Base-by-base conservation (phyloP, 1,140 invertebrate species). In the Dendroctonus valens region DNA sequence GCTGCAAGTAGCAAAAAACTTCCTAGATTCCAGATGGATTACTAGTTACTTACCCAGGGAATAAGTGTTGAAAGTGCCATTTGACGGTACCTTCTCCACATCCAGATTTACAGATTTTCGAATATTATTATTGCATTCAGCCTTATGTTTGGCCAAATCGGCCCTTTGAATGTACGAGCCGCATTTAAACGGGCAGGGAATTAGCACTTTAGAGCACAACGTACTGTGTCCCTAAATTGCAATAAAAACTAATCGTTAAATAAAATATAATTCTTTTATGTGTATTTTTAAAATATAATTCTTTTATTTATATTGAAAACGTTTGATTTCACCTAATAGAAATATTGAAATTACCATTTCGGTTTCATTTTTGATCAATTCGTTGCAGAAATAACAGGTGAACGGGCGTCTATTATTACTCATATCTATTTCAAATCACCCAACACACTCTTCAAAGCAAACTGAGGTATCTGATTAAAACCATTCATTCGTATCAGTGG, bases 111-210 rank as follows among this genome's bases (percentile, higher is more conserved):
- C 40, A 9, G 62, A 65, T 55, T 65, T 65, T 41, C 62, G 46
- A 7, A 51, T 15, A 54, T 59, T 59, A 57, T 83, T 79, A 0
- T 80, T 81, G 70, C 87, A 89, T 37, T 84, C 81, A 59, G 78
- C 81, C 37, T 81, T 73, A 65, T 89, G 88, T 1, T 80, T 78
- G 3, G 83, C 78, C 72, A 83, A 81, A 37, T 83, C 81, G 52
- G 81, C 83, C 50, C 88, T 79, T 44, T 85, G 83, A 11, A 89
- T 79, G 76, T 87, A 89, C n/a, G 83, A 83, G 0, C 85, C 85
- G 63, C 88, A 90, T 46, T 83, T 81, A 65, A 84, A 79, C 0
- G 84, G 81, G 62, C 88, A 90, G 73, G 87, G 83, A 71, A 88
- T 85, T 49, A 89, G 68, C 3, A 89, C 86, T 52, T 85, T 85